Evolutionary conservation across 2,113 vertebrate species (phyloP).

Genomic region (Coptodon bakossiorum): DNA sequence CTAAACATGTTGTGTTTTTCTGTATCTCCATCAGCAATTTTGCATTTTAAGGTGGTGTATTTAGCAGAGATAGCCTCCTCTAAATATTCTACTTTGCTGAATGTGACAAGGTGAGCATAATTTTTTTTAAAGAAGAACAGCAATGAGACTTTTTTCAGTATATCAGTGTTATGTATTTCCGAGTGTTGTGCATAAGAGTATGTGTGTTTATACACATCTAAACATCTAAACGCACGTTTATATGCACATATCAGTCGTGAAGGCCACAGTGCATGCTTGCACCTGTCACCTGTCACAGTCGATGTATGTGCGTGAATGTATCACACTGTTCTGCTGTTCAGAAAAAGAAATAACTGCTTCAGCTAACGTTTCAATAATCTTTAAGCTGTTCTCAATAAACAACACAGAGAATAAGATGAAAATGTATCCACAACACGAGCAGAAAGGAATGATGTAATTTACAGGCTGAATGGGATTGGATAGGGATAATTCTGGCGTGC

Average conservation of each 20-base stretch:
- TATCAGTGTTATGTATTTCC: neutral
- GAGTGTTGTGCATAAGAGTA: neutral
- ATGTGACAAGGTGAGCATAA: neutral
- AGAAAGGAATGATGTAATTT: neutral
- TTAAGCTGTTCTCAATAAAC: neutral
- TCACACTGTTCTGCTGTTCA: neutral
- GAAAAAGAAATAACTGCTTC: neutral
- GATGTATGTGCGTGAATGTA: neutral
- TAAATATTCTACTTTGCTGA: neutral
- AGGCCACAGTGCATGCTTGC: neutral
- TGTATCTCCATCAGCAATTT: neutral
- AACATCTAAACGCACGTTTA: accelerated
- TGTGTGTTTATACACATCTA: neutral
- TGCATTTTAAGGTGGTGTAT: neutral
- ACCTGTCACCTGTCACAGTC: neutral
- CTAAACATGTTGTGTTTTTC: neutral
- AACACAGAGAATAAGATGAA: neutral
- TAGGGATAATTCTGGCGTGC: neutral
- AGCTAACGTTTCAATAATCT: neutral
- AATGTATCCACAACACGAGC: neutral
- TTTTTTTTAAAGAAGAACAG: neutral
- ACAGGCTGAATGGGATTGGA: neutral
- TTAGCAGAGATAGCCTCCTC: neutral
- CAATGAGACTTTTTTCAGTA: neutral
- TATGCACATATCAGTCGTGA: neutral